These are phyloP conservation scores for Ictidomys tridecemlineatus DNA, from an alignment of 2,113 vertebrate genomes.

Conservation along the genomic window DNA sequence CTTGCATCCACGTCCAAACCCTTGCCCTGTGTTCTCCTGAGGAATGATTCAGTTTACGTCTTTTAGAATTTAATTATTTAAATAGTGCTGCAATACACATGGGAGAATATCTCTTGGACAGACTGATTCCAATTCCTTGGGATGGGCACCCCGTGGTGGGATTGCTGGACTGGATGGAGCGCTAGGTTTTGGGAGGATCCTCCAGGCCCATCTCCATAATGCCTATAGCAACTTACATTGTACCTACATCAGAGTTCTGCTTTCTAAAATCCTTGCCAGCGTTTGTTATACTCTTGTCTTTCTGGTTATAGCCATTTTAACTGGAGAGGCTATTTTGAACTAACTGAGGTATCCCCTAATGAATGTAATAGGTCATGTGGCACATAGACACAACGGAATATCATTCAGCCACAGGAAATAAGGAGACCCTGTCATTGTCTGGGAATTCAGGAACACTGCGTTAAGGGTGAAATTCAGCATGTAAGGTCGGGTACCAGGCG, in stretches of 20 bases:
- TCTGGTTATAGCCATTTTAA: not conserved
- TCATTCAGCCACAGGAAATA: not conserved
- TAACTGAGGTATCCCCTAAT: no score
- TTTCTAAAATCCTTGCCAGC: not conserved
- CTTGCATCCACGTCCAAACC: no score
- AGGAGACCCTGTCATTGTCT: not conserved
- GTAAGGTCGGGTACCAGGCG: accelerated
- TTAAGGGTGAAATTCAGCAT: not conserved
- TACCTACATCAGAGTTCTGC: not conserved
- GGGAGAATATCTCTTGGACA: no score
- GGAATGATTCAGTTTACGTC: no score
- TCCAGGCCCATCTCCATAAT: not conserved
- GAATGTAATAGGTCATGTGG: not conserved
- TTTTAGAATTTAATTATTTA: not conserved
- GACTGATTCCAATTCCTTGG: not conserved
- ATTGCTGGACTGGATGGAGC: no score
- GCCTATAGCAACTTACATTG: not conserved
- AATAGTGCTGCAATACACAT: not conserved
- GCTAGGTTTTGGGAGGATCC: no score
- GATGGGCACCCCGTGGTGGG: no score
- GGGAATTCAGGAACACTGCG: not conserved
- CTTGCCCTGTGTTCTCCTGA: not conserved
- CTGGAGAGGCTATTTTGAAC: not conserved
- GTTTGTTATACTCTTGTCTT: not conserved
- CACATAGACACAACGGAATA: not conserved